A percentile compares a stretch with the other conserved stretches of the same genome.
These are phyloP conservation scores for Crotalus viridis DNA, from an alignment of 2,113 vertebrate species.

Conservation along the genomic window DNA sequence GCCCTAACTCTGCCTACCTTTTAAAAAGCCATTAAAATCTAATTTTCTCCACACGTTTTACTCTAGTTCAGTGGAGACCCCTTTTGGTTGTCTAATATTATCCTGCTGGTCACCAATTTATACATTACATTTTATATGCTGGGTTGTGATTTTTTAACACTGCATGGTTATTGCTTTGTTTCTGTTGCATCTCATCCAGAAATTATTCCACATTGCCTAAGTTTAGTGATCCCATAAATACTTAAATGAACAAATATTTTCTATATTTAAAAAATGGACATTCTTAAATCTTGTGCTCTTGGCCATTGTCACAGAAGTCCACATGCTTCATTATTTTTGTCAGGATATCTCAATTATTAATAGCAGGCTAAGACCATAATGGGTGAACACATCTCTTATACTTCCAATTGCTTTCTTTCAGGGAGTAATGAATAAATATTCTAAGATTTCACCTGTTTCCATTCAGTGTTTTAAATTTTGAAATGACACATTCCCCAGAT, in stretches of 20 bases:
- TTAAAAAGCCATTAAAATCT: background rate
- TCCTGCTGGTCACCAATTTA: background rate
- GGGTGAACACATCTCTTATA: background rate
- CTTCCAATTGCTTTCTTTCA: background rate
- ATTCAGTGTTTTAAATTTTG: background rate
- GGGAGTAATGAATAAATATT: background rate
- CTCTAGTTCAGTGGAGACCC: background rate
- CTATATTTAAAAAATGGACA: background rate
- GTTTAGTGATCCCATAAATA: background rate
- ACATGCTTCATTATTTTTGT: background rate
- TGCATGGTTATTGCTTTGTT: background rate
- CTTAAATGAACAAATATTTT: background rate
- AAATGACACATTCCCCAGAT: background rate
- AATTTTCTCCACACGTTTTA: background rate
- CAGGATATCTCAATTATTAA: background rate
- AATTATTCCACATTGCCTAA: background rate
- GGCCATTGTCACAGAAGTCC: background rate
- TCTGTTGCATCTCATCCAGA: background rate
- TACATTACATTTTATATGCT: background rate
- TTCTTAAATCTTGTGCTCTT: slow-evolving; percentile 3
- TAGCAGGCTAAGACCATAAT: background rate
- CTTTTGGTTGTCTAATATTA: background rate
- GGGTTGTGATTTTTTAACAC: background rate
- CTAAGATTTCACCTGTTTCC: background rate
- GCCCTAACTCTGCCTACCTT: background rate